Percentiles rank a stretch among this genome's conserved stretches.
These are phyloP conservation scores for Strix uralensis DNA, from an alignment of 2,113 vertebrate species.

Conservation along the genomic window DNA sequence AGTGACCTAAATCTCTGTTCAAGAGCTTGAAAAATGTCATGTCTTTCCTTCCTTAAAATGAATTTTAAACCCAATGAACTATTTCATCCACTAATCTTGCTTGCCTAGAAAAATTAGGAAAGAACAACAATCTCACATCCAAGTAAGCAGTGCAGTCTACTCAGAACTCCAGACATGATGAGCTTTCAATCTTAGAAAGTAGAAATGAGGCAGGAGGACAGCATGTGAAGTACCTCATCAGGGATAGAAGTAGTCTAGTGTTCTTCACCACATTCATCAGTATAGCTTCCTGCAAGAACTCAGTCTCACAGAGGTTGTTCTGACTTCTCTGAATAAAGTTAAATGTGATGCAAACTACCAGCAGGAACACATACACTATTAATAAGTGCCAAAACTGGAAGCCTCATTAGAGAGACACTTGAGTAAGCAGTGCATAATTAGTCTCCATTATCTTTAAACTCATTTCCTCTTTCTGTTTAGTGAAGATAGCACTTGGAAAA, in stretches of 20 bases:
- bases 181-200: background rate
- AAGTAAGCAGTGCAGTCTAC: background rate
- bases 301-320: background rate
- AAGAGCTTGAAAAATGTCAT: background rate
- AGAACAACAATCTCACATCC: background rate
- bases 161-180: background rate
- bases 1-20: background rate
- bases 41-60: background rate
- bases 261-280: background rate
- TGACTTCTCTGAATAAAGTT: background rate
- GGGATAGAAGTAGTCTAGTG: background rate
- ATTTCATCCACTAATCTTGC: background rate
- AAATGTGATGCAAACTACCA: background rate
- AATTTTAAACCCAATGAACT: background rate
- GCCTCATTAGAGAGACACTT: background rate
- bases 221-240: background rate
- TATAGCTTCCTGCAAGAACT: background rate
- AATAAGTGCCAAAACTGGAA: background rate
- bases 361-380: background rate
- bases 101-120: background rate
- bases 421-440: background rate
- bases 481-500: background rate
- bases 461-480: background rate
- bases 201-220: background rate
- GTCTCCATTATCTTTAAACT: constrained; percentile 2